Evolutionary conservation across 1,140 invertebrate genomes (phyloP).

Genomic region (Zaprionus capensis): DNA sequence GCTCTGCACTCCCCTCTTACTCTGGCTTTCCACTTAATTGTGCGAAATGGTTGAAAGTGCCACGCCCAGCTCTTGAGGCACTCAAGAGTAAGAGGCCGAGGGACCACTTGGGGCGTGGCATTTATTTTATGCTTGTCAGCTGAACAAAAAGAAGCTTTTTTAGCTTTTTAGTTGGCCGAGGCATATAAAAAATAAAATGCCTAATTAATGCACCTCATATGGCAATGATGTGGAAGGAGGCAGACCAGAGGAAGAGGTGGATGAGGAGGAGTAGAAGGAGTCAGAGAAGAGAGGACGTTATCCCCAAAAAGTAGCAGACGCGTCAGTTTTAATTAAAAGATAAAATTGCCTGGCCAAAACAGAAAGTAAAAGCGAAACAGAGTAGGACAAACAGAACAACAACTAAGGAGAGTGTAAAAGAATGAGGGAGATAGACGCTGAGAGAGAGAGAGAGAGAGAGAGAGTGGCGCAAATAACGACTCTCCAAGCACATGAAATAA

Average conservation of each 20-base stretch:
- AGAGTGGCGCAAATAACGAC: slow-evolving; percentile 22
- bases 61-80: slow-evolving; percentile 46
- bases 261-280: neutral
- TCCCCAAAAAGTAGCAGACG: slow-evolving; percentile 40
- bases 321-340: slow-evolving; percentile 80
- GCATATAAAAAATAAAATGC: slow-evolving; percentile 61
- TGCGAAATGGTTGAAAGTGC: slow-evolving; percentile 66
- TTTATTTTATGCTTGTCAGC: slow-evolving; percentile 47
- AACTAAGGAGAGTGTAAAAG: neutral
- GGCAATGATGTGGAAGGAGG: neutral
- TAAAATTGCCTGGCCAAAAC: slow-evolving; percentile 67
- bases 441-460: neutral
- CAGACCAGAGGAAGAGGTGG: neutral
- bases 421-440: neutral
- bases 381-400: neutral
- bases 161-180: slow-evolving; percentile 42
- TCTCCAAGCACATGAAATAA: slow-evolving; percentile 74
- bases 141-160: slow-evolving; percentile 55
- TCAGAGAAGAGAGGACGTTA: neutral
- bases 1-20: neutral
- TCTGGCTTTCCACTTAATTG: slow-evolving; percentile 54
- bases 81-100: slow-evolving; percentile 27
- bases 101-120: slow-evolving; percentile 14
- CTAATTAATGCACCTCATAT: slow-evolving; percentile 66
- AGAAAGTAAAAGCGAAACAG: neutral